Evolutionary conservation across 2,797 vertebrate species (phyloP), one percentile per base, ranked within the genome.

Genomic region (Anguilla marmorata): DNA sequence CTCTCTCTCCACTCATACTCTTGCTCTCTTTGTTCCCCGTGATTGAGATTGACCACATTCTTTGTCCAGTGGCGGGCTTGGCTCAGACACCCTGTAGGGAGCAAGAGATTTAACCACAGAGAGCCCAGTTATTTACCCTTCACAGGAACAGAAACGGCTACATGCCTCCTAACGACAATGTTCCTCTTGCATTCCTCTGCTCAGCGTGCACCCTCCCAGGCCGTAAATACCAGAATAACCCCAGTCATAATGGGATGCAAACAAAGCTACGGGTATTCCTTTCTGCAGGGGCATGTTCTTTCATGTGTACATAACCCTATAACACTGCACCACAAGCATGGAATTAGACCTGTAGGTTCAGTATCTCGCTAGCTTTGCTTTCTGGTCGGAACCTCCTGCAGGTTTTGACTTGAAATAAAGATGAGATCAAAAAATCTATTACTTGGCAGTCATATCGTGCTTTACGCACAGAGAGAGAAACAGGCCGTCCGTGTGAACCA

Each of bases 101-200:
- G 56, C 50, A 84, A n/a, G 12, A 74, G n/a, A 16, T 37, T 84
- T 89, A 2, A 60, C 58, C 45, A 50, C 37, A 84, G 79, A 86
- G 37, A 54, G 69, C 80, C 63, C 58, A 56, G 48, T 19, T 54
- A 80, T 79, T 87, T 33, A 3, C 30, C 45, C 52, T 41, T 87
- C 5, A 54, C 50, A 11, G 69, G 54, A 87, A 87, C 86, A 87
- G 50, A 56, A 24, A 4, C 4, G 41, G 21, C 86, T 0, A 6
- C 27, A 72, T 72, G 30, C 54, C 74, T 24, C n/a, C 60, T 6
- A 80, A 80, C 74, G 33, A 12, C 74, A 58, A 37, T 52, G 86
- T 45, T 33, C 45, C 27, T 14, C 33, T 63, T n/a, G 14, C 33
- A 86, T 66, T 86, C 66, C 45, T 76, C 33, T 16, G 5, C 45